Evolutionary conservation across 2,113 vertebrate genomes (phyloP).

Genomic region (Piaya cayana): DNA sequence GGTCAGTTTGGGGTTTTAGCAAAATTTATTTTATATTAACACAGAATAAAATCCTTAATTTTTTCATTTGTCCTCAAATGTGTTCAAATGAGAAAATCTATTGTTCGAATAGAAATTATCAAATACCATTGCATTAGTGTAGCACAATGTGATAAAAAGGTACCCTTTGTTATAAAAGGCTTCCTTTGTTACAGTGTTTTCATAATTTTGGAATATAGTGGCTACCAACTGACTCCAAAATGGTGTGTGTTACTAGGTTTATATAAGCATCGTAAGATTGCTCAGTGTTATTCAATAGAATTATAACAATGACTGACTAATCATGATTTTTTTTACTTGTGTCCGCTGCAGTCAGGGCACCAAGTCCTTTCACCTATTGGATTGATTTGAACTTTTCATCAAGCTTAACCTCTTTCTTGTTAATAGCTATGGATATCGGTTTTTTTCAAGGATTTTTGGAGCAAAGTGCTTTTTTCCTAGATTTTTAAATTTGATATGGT

Average conservation of each 20-base stretch:
- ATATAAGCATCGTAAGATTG: background rate
- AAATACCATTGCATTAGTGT: background rate
- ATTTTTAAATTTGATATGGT: background rate
- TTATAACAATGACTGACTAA: background rate
- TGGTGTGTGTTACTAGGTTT: background rate
- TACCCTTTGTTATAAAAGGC: background rate
- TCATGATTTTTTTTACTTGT: background rate
- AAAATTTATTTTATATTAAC: background rate
- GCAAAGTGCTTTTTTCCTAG: background rate
- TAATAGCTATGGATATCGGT: background rate
- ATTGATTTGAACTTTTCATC: background rate
- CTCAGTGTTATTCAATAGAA: background rate
- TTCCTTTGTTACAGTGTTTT: background rate
- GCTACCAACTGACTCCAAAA: background rate
- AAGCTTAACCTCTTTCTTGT: background rate
- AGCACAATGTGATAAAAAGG: background rate
- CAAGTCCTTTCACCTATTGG: background rate
- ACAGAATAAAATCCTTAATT: background rate
- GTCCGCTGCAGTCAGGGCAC: accelerated
- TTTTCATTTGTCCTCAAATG: background rate
- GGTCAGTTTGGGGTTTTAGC: background rate
- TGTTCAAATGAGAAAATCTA: background rate
- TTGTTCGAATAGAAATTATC: background rate
- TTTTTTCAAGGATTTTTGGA: background rate
- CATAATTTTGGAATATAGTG: background rate